Percentiles rank a stretch among this genome's conserved stretches.
phyloP scores from a whole-genome alignment of 1,140 invertebrate genomes.

The Phenacoccus solenopsis region DNA sequence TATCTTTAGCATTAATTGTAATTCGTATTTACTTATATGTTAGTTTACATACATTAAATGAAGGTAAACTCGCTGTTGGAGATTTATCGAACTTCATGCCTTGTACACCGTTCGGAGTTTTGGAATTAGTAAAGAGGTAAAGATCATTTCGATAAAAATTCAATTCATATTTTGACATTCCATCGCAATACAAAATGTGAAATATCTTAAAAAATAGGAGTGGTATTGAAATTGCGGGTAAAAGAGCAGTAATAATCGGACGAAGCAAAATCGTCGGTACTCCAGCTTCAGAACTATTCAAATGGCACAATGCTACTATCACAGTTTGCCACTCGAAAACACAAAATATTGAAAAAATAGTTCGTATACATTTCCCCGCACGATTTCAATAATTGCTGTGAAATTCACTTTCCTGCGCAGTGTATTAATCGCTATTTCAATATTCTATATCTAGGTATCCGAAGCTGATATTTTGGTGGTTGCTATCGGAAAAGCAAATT shows the following conservation, averaged over 20 bases:
- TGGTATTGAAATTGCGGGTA: conserved; percentile 66
- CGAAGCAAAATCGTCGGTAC: conserved; percentile 96
- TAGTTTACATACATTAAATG: conserved; percentile 78
- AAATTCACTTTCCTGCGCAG: background rate
- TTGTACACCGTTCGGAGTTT: conserved; percentile 84
- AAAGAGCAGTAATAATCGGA: conserved; percentile 84
- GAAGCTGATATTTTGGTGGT: conserved; percentile 93
- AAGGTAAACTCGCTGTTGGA: conserved; percentile 73
- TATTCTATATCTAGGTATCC: conserved; percentile 37
- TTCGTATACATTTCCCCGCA: conserved; percentile 34
- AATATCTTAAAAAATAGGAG: conserved; percentile 39
- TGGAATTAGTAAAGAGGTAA: conserved; percentile 78
- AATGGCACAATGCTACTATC: conserved; percentile 94
- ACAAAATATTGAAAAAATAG: conserved; percentile 62
- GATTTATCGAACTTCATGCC: conserved; percentile 78
- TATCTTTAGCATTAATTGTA: background rate
- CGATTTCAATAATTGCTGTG: background rate
- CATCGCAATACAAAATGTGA: background rate
- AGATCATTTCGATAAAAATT: background rate
- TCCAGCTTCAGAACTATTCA: conserved; percentile 82
- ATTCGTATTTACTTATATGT: conserved; percentile 19
- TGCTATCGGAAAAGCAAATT: conserved; percentile 77
- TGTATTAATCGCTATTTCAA: background rate
- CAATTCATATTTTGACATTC: conserved; percentile 20
- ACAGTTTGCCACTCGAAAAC: conserved; percentile 95